Evolutionary conservation across 2,888 invertebrate genomes (phyloP).

Genomic region (Sminthurides aquaticus): DNA sequence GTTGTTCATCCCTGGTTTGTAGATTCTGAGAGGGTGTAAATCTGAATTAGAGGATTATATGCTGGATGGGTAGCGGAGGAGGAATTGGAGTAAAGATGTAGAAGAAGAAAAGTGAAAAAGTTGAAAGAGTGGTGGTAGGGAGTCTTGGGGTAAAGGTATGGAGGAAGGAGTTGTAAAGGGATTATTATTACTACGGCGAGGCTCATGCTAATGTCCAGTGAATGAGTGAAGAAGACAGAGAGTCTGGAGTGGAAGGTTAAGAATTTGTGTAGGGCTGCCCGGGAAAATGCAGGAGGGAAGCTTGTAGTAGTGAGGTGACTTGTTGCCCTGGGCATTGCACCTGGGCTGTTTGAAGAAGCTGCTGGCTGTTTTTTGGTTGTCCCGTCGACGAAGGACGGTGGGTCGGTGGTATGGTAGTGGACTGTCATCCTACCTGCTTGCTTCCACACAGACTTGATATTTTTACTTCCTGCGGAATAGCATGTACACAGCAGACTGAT

Average conservation of each 20-base stretch:
- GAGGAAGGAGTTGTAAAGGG: too few species aligned
- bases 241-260: neutral
- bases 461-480: neutral
- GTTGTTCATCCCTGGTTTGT: too few species aligned
- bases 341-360: slow-evolving; percentile 37
- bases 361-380: neutral
- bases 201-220: too few species aligned
- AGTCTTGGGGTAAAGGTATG: too few species aligned
- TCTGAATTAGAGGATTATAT: too few species aligned
- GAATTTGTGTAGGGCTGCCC: neutral
- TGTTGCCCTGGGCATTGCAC: slow-evolving; percentile 40
- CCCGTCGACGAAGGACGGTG: too few species aligned
- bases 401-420: neutral
- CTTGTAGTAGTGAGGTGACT: slow-evolving; percentile 14
- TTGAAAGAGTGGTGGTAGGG: too few species aligned
- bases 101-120: neutral
- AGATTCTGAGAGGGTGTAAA: too few species aligned
- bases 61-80: too few species aligned
- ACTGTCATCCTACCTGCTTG: neutral
- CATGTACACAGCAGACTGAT: too few species aligned
- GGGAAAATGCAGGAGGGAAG: neutral
- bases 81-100: neutral
- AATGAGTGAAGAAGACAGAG: neutral
- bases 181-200: too few species aligned
- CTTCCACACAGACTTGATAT: neutral